phyloP scores from a whole-genome alignment of 1,140 invertebrate genomes.

The Leguminivora glycinivorella region DNA sequence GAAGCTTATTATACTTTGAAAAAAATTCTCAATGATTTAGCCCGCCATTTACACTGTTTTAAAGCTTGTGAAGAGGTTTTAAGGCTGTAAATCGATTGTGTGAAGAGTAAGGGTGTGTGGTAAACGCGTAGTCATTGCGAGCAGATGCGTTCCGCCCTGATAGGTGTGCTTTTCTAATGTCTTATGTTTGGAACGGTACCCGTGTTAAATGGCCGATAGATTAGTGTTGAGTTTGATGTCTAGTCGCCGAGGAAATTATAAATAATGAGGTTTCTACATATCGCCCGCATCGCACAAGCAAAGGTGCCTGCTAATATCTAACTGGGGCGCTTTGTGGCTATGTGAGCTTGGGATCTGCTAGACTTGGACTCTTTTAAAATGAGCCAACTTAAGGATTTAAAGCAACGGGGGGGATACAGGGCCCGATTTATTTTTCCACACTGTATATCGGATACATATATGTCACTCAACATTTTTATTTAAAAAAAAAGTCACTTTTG shows the following conservation, averaged over 20 bases:
- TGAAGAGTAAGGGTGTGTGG: constrained; percentile 39
- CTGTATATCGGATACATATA: too few relatives aligned
- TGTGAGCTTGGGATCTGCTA: too few relatives aligned
- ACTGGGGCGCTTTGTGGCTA: too few relatives aligned
- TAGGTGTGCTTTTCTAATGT: constrained; percentile 43
- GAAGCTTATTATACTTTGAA: constrained; percentile 31
- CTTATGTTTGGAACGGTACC: constrained; percentile 23
- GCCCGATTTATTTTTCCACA: too few relatives aligned
- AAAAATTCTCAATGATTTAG: background rate
- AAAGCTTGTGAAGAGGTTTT: background rate
- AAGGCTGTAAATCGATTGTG: constrained; percentile 16
- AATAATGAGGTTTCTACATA: too few relatives aligned
- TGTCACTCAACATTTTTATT: too few relatives aligned
- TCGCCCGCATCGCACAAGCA: too few relatives aligned
- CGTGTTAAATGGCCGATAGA: background rate
- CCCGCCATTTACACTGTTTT: background rate
- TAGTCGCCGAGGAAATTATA: background rate
- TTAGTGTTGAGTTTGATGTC: background rate
- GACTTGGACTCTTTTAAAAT: too few relatives aligned
- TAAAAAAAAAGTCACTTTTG: too few relatives aligned
- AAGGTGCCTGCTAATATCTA: too few relatives aligned
- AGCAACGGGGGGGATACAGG: too few relatives aligned
- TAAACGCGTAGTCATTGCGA: constrained; percentile 55
- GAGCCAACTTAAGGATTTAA: too few relatives aligned
- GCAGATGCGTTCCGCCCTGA: constrained; percentile 56